Evolutionary conservation across 2,888 invertebrate species (phyloP).

Genomic region (Petrolisthes cinctipes): DNA sequence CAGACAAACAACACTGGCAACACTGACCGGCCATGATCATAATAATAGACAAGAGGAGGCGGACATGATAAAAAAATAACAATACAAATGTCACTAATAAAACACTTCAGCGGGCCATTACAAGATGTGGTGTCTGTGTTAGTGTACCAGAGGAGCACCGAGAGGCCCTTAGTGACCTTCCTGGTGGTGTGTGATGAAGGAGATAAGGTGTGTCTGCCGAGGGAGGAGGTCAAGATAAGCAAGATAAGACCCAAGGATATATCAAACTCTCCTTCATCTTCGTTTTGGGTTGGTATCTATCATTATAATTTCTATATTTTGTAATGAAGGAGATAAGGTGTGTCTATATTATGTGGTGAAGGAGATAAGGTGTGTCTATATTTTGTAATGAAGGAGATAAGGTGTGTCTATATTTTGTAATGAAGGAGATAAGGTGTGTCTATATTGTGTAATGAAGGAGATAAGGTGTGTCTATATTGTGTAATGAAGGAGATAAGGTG

Average conservation of each 20-base stretch:
- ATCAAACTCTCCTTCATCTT: background rate
- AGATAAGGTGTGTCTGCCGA: background rate
- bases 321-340: too few species aligned
- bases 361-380: too few species aligned
- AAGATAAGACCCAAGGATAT: background rate
- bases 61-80: background rate
- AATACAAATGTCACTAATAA: background rate
- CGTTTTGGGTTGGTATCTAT: background rate
- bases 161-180: background rate
- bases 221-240: background rate
- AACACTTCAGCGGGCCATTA: background rate
- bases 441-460: too few species aligned
- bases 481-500: too few species aligned
- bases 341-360: too few species aligned
- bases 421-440: too few species aligned
- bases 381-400: too few species aligned
- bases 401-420: too few species aligned
- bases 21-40: too few species aligned
- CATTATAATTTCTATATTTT: too few species aligned
- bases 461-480: too few species aligned
- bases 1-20: too few species aligned
- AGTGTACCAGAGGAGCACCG: conserved; percentile 12
- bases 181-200: background rate
- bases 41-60: background rate
- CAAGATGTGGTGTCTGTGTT: conserved; percentile 14